Conservation (phyloP, 2,113 vertebrate species). For the Spermophilus dauricus region DNA sequence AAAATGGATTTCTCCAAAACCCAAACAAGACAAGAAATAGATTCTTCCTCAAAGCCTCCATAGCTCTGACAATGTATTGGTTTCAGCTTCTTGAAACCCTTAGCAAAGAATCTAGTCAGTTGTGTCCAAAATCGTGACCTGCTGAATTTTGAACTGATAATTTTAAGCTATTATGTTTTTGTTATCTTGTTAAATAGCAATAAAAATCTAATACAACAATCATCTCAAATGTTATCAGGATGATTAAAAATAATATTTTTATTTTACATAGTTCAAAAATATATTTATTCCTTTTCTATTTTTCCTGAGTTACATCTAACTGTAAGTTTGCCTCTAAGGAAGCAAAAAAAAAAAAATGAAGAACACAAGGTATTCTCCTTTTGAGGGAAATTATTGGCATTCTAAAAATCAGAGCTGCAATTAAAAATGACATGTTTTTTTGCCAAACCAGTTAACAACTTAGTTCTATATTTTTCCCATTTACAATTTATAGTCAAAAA, state of each 20-base stretch:
- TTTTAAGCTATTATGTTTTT: neutral
- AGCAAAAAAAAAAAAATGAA: neutral
- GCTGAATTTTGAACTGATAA: neutral
- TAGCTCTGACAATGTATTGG: neutral
- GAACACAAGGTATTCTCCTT: neutral
- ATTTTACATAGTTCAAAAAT: neutral
- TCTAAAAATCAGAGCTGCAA: neutral
- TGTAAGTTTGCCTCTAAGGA: neutral
- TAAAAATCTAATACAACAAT: constrained; percentile 39
- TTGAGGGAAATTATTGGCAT: neutral
- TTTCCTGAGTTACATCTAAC: neutral
- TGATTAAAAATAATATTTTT: constrained; percentile 63
- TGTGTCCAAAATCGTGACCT: neutral
- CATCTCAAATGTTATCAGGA: constrained; percentile 53
- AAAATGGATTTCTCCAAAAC: neutral
- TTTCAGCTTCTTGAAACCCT: neutral
- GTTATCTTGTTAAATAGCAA: neutral
- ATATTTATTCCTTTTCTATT: neutral
- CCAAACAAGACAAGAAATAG: neutral
- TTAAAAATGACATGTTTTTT: neutral
- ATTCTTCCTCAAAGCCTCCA: neutral
- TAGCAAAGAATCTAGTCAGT: neutral
- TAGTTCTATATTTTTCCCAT: neutral
- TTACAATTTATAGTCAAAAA: neutral
- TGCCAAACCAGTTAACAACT: neutral